These are phyloP conservation scores for Clistopyga incitator DNA, from an alignment of 2,888 invertebrate genomes.

Conservation along the genomic window DNA sequence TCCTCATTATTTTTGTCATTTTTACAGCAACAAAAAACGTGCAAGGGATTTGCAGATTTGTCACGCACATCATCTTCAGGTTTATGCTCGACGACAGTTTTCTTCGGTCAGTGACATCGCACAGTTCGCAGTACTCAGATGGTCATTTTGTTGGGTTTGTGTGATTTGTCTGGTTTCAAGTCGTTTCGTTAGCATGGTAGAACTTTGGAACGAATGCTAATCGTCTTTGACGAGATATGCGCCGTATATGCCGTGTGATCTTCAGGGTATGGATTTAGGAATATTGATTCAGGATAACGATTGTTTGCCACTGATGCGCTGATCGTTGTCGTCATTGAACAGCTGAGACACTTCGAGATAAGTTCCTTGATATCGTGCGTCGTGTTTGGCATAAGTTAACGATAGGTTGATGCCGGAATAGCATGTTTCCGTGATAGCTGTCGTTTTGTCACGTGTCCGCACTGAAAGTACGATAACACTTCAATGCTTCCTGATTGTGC, in stretches of 20 bases:
- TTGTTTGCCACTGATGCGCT: constrained; percentile 16
- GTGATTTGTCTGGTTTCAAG: background rate
- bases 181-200: background rate
- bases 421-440: constrained; percentile 4
- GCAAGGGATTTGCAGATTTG: too few relatives aligned
- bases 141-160: background rate
- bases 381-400: background rate
- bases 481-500: too few relatives aligned
- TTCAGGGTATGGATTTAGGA: too few relatives aligned
- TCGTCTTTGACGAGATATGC: background rate
- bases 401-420: constrained; percentile 10
- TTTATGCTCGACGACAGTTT: background rate
- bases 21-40: too few relatives aligned
- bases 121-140: background rate
- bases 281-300: constrained; percentile 38
- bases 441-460: background rate
- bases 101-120: background rate
- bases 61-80: too few relatives aligned
- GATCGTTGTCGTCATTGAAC: constrained; percentile 1
- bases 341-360: constrained; percentile 27
- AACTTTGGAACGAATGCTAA: constrained; percentile 16
- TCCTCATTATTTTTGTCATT: too few relatives aligned
- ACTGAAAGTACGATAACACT: background rate
- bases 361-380: background rate
- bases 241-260: background rate